Conservation (phyloP, 2,888 invertebrate genomes). For the Eristalis tenax region DNA sequence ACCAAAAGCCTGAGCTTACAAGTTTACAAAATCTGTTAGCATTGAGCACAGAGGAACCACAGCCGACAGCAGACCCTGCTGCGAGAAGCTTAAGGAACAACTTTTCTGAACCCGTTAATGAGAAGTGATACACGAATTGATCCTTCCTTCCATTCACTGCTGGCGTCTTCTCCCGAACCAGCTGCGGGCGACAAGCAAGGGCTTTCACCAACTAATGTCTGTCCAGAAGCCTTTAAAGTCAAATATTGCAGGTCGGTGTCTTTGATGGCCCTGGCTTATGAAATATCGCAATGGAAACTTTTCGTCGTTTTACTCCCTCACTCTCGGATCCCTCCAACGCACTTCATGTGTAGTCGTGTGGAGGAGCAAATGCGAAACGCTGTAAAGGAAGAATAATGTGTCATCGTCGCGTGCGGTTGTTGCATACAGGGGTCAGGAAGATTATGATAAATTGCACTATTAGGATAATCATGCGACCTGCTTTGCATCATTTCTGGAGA, state of each 20-base stretch:
- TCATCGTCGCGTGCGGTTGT: conserved; percentile 20
- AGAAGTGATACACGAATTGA: conserved; percentile 39
- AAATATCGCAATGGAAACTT: conserved; percentile 46
- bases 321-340: background rate
- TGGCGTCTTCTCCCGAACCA: too few species aligned
- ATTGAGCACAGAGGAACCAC: background rate
- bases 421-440: background rate
- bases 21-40: conserved; percentile 35
- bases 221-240: background rate
- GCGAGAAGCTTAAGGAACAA: conserved; percentile 17
- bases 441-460: conserved; percentile 63
- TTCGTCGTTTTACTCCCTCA: conserved; percentile 2
- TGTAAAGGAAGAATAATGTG: conserved; percentile 49
- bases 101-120: conserved; percentile 20
- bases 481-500: conserved; percentile 7
- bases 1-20: conserved; percentile 16
- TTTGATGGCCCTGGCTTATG: background rate
- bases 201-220: background rate
- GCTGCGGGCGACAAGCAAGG: too few species aligned
- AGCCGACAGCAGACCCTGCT: background rate
- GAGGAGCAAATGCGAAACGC: background rate
- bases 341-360: background rate
- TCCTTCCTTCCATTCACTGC: background rate
- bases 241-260: background rate
- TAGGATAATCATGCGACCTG: conserved; percentile 50